phyloP scores from a whole-genome alignment of 2,113 vertebrate genomes.

The Camelus bactrianus region DNA sequence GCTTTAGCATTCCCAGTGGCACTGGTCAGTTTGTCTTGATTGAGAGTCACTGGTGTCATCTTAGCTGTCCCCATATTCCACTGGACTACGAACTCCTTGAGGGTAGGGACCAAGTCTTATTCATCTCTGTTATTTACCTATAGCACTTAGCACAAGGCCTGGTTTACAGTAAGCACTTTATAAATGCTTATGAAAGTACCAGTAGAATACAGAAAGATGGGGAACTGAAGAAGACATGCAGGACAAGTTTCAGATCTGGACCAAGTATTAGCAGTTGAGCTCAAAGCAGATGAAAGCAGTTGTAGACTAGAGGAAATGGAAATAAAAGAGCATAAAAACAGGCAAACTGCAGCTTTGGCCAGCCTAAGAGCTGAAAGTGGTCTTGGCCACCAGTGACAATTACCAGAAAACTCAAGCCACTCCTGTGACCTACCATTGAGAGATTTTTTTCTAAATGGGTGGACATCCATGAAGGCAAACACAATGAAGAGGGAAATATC shows the following conservation, averaged over 20 bases:
- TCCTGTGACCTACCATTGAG: neutral
- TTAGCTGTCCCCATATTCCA: neutral
- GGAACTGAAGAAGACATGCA: neutral
- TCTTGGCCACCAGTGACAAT: neutral
- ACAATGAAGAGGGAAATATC: conserved; percentile 34
- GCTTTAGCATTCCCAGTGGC: neutral
- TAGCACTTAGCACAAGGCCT: neutral
- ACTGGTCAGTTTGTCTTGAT: neutral
- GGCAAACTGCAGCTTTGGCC: neutral
- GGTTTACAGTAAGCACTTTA: neutral
- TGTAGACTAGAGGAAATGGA: conserved; percentile 19
- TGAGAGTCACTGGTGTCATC: neutral
- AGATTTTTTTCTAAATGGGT: neutral
- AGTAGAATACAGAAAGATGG: neutral
- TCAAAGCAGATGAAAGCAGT: neutral
- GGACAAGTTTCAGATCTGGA: conserved; percentile 33
- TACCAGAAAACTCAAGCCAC: neutral
- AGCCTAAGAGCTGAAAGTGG: neutral
- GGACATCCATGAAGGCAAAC: neutral
- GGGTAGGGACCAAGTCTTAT: rapidly evolving
- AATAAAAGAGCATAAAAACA: neutral
- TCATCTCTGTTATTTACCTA: neutral
- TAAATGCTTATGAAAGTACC: neutral
- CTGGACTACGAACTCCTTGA: neutral
- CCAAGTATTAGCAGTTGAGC: neutral